Base-by-base conservation (phyloP, 2,113 vertebrate genomes). In the Sinocyclocheilus anophthalmus region DNA sequence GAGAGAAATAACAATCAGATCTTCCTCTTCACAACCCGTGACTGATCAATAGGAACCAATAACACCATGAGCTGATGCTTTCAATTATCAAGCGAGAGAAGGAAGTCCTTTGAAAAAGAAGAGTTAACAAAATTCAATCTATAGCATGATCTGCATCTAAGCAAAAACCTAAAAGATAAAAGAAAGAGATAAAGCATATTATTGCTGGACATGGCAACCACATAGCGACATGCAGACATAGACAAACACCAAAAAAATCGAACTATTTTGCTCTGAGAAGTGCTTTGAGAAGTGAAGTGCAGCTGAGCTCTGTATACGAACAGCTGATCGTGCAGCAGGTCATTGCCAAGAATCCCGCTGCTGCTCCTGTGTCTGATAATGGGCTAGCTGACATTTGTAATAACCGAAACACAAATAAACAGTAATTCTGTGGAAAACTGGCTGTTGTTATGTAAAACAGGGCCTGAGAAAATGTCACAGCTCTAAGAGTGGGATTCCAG, bases 261-360 rank as follows among this genome's bases (percentile, higher is more conserved):
- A 22, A 57, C 55, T 20, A 20, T 57, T 67, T 30, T 67, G 26
- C 26, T 24, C 24, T 26, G 26, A 26, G 7, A 16, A 24, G 22
- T 24, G 73, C 45, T 50, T 76, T 33, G 26, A 57, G 16, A 78
- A 78, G 16, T 59, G 53, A 78, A 57, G 45, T 53, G 48, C 75
- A 53, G 7, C 14, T 55, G n/a, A 53, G 24, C 18, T 10, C 33
- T 70, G 16, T 39, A 70, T 2, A 20, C 67, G 16, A 70, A 70
- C 4, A 7, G 12, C 13, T 26, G 48, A 77, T 77, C 9, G 37
- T 42, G 33, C 50, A 55, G 7, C 26, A 57, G 24, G 50, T 22
- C 50, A 77, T 57, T 77, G 48, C 3, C 50, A 77, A 3, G 50
- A 33, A 4, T 30, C 73, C 73, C 3, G 0, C 53, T 57, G 76